These are phyloP conservation scores for Pagrus major DNA, from an alignment of 2,113 vertebrate genomes.

Conservation along the genomic window DNA sequence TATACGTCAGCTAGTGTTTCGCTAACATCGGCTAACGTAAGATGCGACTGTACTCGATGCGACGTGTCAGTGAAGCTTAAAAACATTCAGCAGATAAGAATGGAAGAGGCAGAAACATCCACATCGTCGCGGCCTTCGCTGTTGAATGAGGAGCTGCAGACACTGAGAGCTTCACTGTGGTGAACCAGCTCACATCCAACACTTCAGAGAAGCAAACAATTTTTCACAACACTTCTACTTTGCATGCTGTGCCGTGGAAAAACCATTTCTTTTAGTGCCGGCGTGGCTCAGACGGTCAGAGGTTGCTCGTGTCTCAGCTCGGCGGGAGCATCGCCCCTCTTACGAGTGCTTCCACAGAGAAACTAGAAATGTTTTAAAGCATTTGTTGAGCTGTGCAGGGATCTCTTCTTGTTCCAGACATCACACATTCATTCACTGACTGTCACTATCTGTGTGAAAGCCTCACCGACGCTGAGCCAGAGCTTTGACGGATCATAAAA, in stretches of 20 bases:
- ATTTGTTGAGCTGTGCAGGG: not conserved
- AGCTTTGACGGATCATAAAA: too few species aligned
- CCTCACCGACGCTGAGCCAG: too few species aligned
- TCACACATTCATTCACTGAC: not conserved
- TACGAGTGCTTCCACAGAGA: not conserved
- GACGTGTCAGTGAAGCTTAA: too few species aligned
- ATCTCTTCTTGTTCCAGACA: not conserved
- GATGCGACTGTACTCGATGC: too few species aligned
- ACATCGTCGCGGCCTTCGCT: not conserved
- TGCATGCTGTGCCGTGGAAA: not conserved
- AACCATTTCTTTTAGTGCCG: not conserved
- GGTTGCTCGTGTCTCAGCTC: not conserved
- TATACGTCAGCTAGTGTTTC: too few species aligned
- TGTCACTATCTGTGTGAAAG: too few species aligned
- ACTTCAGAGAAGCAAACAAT: not conserved
- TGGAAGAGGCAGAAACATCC: not conserved
- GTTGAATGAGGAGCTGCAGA: not conserved
- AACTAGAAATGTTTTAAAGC: not conserved
- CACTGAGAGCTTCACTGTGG: too few species aligned
- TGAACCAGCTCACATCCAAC: not conserved
- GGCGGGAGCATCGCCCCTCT: not conserved
- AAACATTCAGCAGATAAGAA: not conserved
- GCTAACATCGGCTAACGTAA: too few species aligned
- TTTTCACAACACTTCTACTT: not conserved
- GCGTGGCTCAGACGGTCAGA: not conserved